These are phyloP conservation scores for Sitophilus oryzae DNA, from an alignment of 1,140 invertebrate genomes.

Conservation along the genomic window DNA sequence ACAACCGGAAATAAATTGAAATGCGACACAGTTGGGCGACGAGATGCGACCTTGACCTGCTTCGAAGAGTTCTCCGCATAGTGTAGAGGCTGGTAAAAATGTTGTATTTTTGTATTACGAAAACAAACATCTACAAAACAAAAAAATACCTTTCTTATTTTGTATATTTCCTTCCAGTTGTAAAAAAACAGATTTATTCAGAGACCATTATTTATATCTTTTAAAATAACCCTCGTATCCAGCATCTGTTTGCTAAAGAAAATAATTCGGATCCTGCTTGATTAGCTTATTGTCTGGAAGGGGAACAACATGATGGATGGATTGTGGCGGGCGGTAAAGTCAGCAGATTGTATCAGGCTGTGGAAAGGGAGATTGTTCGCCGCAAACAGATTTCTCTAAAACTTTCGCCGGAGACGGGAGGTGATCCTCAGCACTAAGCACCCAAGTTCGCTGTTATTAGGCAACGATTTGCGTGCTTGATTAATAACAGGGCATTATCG, in stretches of 20 bases:
- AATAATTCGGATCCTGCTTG: background rate
- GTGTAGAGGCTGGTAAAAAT: too few species aligned
- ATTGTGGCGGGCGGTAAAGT: background rate
- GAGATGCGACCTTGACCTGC: too few species aligned
- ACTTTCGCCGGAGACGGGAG: background rate
- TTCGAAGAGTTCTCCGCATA: too few species aligned
- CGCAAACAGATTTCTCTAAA: background rate
- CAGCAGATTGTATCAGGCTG: background rate
- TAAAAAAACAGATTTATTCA: too few species aligned
- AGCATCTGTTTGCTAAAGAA: background rate
- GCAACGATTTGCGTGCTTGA: background rate
- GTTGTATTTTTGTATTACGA: too few species aligned
- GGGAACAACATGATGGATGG: background rate
- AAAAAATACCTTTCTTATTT: too few species aligned
- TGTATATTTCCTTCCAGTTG: too few species aligned
- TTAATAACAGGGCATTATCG: background rate
- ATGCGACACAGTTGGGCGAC: too few species aligned
- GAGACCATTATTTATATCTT: too few species aligned
- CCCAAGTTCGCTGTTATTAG: background rate
- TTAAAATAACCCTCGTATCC: too few species aligned
- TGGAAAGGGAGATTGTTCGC: background rate
- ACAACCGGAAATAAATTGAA: too few species aligned
- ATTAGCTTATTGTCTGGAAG: background rate
- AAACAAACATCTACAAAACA: too few species aligned
- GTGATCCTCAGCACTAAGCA: background rate